Evolutionary conservation across 1,140 invertebrate species (phyloP).

Genomic region (Aphaenogaster rudis): DNA sequence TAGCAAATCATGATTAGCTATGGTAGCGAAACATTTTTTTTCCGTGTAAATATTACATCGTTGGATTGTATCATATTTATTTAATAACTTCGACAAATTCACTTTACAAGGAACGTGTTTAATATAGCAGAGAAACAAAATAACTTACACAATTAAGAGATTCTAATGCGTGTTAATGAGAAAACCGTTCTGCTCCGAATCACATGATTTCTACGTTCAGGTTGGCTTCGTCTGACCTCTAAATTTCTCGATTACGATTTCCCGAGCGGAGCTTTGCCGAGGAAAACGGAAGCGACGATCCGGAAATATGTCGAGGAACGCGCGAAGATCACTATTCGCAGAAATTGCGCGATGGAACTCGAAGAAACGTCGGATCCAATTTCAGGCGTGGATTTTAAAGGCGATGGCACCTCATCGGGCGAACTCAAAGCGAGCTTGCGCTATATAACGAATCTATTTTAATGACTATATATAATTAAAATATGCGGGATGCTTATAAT

Average conservation of each 20-base stretch:
- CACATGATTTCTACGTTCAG: background rate
- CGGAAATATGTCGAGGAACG: constrained; percentile 57
- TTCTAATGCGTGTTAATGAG: constrained; percentile 7
- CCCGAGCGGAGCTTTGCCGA: constrained; percentile 28
- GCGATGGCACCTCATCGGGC: constrained; percentile 16
- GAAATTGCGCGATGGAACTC: constrained; percentile 49
- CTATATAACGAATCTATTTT: background rate
- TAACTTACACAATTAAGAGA: background rate
- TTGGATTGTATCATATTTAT: background rate
- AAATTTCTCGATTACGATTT: constrained; percentile 62
- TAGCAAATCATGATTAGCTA: no score
- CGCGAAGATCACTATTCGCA: constrained; percentile 46
- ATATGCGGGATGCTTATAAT: background rate
- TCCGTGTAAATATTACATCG: background rate
- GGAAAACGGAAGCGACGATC: constrained; percentile 54
- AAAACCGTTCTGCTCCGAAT: background rate
- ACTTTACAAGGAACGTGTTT: background rate
- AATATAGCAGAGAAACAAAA: background rate
- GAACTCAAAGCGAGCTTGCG: background rate
- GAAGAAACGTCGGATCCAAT: constrained; percentile 52
- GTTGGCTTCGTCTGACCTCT: constrained; percentile 24
- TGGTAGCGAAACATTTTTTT: no score
- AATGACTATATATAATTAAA: background rate
- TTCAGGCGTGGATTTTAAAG: constrained; percentile 47
- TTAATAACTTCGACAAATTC: background rate